Percentiles rank a stretch among this genome's conserved stretches.
Evolutionary conservation across 2,113 vertebrate species (phyloP).

Genomic region (Dromaius novaehollandiae): DNA sequence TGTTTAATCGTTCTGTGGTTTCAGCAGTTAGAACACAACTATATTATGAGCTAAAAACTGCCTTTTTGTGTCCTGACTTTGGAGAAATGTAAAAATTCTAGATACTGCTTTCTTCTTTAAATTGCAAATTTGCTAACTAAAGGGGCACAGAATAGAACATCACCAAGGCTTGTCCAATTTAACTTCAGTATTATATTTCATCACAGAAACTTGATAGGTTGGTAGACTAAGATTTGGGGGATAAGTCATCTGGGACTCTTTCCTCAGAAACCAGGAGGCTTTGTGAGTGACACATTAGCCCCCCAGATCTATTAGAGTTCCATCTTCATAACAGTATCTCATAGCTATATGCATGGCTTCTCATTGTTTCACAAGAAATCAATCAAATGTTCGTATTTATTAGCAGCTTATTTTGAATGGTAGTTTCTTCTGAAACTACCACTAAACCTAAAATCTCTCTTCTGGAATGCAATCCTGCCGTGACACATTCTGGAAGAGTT

Average conservation of each 20-base stretch:
- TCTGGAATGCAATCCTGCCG: constrained; percentile 31
- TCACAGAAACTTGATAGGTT: not conserved
- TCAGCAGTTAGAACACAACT: not conserved
- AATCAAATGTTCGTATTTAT: not conserved
- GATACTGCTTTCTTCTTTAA: not conserved
- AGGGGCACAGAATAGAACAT: not conserved
- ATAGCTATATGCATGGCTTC: not conserved
- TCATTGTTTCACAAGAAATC: constrained; percentile 1
- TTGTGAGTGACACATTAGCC: not conserved
- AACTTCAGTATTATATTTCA: not conserved
- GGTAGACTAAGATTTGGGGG: not conserved
- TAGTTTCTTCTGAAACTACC: constrained; percentile 18
- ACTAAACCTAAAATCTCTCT: not conserved
- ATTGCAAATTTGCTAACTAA: not conserved
- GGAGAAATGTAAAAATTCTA: not conserved
- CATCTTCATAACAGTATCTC: not conserved
- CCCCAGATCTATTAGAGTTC: not conserved
- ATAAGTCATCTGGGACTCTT: not conserved
- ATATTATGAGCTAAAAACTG: not conserved
- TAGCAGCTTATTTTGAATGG: constrained; percentile 33
- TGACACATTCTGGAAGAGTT: constrained; percentile 18
- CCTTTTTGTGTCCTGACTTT: not conserved
- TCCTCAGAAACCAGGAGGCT: not conserved
- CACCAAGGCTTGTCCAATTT: not conserved
- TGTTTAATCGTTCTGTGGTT: not conserved